These are phyloP conservation scores for Leptoclinus maculatus DNA, from an alignment of 2,797 vertebrate genomes.

Conservation along the genomic window DNA sequence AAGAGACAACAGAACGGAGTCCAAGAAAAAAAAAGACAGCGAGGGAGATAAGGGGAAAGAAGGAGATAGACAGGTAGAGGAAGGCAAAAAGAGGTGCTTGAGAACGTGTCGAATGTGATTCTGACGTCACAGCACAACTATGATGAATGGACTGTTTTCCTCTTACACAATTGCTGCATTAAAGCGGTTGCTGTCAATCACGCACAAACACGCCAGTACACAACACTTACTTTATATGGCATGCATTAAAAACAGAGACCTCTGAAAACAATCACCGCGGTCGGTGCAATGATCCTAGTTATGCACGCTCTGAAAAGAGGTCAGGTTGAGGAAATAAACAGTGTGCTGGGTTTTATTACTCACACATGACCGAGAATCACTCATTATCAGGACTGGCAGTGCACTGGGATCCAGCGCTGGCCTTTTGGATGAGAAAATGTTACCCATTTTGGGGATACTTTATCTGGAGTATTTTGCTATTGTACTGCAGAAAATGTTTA, in stretches of 20 bases:
- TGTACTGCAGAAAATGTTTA: neutral
- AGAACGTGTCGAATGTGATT: constrained; percentile 38
- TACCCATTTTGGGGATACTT: neutral
- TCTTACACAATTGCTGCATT: neutral
- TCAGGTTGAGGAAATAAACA: constrained; percentile 70
- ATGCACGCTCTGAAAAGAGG: constrained; percentile 56
- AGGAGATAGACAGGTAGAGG: neutral
- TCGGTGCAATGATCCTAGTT: constrained; percentile 55
- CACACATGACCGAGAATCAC: constrained; percentile 67
- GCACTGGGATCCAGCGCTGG: constrained; percentile 5
- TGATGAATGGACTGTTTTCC: constrained; percentile 35
- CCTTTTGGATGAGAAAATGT: constrained; percentile 21
- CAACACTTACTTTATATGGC: constrained; percentile 25
- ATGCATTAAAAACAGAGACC: constrained; percentile 42
- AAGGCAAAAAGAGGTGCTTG: constrained; percentile 13
- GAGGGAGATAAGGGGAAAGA: neutral
- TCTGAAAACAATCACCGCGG: constrained; percentile 54
- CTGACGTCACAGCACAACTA: constrained; percentile 27
- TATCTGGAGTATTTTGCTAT: neutral
- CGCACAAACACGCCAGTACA: neutral
- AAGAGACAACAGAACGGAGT: constrained; percentile 8
- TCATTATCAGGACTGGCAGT: constrained; percentile 49
- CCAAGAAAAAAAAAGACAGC: neutral
- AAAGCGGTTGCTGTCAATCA: constrained; percentile 26
- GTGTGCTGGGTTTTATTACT: constrained; percentile 63